phyloP scores from a whole-genome alignment of 2,113 vertebrate genomes.

The Nibea albiflora region DNA sequence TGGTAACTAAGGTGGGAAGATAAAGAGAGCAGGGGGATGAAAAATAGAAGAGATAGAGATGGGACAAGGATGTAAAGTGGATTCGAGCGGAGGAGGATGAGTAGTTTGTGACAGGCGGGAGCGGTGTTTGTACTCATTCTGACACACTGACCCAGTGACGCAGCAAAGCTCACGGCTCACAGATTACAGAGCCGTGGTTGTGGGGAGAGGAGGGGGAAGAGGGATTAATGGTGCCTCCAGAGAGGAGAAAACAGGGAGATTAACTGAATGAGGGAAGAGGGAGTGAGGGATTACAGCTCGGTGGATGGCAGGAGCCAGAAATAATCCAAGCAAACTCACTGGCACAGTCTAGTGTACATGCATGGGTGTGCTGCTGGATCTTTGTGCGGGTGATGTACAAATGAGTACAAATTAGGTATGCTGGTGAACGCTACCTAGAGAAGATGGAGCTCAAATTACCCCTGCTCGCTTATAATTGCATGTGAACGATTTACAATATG shows the following conservation, averaged over 20 bases:
- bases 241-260: constrained; percentile 71
- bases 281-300: constrained; percentile 65
- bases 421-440: neutral
- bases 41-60: constrained; percentile 8
- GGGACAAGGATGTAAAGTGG: neutral
- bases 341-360: constrained; percentile 27
- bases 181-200: constrained; percentile 65
- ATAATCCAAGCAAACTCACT: constrained; percentile 61
- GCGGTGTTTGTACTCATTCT: constrained; percentile 41
- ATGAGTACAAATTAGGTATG: constrained; percentile 23
- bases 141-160: constrained; percentile 78
- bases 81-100: constrained; percentile 32
- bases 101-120: constrained; percentile 34
- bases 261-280: constrained; percentile 63
- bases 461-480: neutral
- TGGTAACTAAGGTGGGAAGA: constrained; percentile 8
- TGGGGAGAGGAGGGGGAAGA: constrained; percentile 5
- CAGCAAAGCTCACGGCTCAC: constrained; percentile 60
- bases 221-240: constrained; percentile 59
- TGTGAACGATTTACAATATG: neutral
- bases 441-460: neutral
- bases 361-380: neutral
- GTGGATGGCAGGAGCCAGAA: constrained; percentile 51
- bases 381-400: constrained; percentile 1
- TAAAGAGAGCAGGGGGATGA: neutral